phyloP scores from a whole-genome alignment of 2,888 invertebrate genomes.

The Catocala nupta region DNA sequence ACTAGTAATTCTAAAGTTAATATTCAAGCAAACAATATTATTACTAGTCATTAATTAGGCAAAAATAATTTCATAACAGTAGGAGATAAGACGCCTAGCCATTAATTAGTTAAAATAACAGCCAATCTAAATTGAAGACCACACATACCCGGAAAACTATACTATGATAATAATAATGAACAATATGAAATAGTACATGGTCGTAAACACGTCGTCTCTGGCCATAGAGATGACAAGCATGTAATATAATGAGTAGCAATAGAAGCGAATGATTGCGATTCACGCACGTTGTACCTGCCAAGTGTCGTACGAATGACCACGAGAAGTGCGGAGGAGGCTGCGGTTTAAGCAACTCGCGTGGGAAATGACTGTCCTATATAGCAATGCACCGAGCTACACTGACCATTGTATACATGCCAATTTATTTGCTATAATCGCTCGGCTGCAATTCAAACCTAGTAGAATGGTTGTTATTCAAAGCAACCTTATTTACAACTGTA shows the following conservation, averaged over 20 bases:
- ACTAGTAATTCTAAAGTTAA: background rate
- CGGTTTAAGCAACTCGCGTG: constrained; percentile 72
- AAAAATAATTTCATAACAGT: background rate
- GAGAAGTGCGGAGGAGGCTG: constrained; percentile 65
- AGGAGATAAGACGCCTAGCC: background rate
- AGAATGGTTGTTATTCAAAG: constrained; percentile 13
- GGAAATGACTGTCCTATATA: constrained; percentile 70
- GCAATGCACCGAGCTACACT: constrained; percentile 52
- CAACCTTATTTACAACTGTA: constrained; percentile 16
- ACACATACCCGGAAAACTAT: constrained; percentile 8
- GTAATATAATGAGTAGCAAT: constrained; percentile 28
- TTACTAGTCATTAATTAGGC: constrained; percentile 5
- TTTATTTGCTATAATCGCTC: constrained; percentile 28
- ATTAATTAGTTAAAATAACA: constrained; percentile 6
- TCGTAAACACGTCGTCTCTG: constrained; percentile 21
- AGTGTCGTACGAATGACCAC: constrained; percentile 56
- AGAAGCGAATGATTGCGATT: constrained; percentile 27
- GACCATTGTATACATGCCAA: constrained; percentile 35
- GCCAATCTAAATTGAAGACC: constrained; percentile 10
- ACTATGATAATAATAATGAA: constrained; percentile 15
- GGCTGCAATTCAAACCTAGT: constrained; percentile 17
- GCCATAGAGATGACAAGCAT: constrained; percentile 16
- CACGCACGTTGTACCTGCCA: constrained; percentile 40
- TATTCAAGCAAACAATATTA: background rate
- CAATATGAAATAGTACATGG: constrained; percentile 7